Percentiles rank a stretch among this genome's conserved stretches.
Evolutionary conservation across 2,113 vertebrate genomes (phyloP).

Genomic region (Hemiprocne comata): DNA sequence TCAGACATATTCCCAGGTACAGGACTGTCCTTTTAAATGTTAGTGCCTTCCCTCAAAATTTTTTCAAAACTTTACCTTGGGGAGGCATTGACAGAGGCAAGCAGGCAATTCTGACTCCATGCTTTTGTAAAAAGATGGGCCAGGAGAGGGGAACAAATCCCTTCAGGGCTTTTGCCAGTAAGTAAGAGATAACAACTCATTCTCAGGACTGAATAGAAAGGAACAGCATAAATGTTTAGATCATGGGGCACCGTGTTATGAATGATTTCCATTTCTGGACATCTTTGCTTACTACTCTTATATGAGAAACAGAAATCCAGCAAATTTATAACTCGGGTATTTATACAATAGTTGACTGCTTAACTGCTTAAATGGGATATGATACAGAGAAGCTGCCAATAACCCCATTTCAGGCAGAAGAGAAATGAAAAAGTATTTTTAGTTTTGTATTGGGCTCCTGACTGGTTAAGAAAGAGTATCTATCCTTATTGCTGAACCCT

Average conservation of each 20-base stretch:
- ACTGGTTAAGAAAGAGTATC: background rate
- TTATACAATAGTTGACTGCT: background rate
- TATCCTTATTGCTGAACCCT: rapidly evolving
- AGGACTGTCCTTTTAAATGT: background rate
- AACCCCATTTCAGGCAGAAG: background rate
- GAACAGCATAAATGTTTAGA: background rate
- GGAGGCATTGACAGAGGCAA: background rate
- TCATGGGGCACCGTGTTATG: background rate
- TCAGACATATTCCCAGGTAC: background rate
- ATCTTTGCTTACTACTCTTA: background rate
- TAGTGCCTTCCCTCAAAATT: background rate
- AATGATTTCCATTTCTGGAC: background rate
- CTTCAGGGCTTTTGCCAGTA: background rate
- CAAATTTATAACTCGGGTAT: background rate
- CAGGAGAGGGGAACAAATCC: background rate
- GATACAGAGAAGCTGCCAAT: background rate
- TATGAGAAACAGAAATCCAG: background rate
- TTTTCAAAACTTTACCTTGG: background rate
- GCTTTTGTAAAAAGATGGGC: background rate
- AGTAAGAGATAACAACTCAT: background rate
- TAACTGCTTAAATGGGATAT: background rate
- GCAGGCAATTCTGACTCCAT: background rate
- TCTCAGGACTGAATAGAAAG: background rate
- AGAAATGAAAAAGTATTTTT: background rate
- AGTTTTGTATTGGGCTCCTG: background rate